These are phyloP conservation scores for Phrynosoma platyrhinos DNA, from an alignment of 2,113 vertebrate genomes.

Conservation along the genomic window DNA sequence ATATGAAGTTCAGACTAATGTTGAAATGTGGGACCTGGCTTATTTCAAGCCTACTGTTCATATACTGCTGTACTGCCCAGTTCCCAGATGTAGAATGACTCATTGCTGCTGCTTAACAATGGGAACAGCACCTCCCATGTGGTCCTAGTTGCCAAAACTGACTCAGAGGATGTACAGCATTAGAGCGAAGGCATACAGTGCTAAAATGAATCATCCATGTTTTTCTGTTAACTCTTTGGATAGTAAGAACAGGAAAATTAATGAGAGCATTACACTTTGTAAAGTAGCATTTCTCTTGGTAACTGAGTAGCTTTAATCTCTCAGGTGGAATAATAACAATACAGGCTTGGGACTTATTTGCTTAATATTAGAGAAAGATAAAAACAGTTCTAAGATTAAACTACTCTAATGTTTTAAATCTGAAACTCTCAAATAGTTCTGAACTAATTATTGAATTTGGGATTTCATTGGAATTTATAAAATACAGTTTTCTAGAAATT, in stretches of 20 bases:
- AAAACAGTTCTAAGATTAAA: not conserved
- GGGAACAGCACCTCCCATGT: conserved; percentile 67
- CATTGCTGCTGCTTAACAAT: conserved; percentile 63
- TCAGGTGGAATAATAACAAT: not conserved
- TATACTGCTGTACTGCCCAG: conserved; percentile 55
- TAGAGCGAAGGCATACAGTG: conserved; percentile 46
- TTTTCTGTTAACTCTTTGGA: conserved; percentile 32
- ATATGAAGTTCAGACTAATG: not conserved
- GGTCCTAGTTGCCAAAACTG: conserved; percentile 56
- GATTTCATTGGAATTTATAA: not conserved
- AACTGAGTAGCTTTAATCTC: not conserved
- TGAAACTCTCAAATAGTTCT: not conserved
- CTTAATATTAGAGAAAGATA: not conserved
- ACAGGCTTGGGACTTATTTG: not conserved
- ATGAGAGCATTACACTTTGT: not conserved
- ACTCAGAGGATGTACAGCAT: conserved; percentile 63
- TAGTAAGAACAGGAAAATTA: conserved; percentile 17
- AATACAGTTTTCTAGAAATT: not conserved
- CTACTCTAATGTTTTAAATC: not conserved
- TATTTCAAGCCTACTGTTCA: conserved; percentile 55
- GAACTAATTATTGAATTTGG: not conserved
- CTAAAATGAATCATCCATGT: conserved; percentile 53
- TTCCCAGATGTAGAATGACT: conserved; percentile 75
- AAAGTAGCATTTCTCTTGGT: not conserved
- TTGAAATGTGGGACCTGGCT: conserved; percentile 47